Conservation (phyloP, 2,797 vertebrate species). For the Cossypha niveicapilla region DNA sequence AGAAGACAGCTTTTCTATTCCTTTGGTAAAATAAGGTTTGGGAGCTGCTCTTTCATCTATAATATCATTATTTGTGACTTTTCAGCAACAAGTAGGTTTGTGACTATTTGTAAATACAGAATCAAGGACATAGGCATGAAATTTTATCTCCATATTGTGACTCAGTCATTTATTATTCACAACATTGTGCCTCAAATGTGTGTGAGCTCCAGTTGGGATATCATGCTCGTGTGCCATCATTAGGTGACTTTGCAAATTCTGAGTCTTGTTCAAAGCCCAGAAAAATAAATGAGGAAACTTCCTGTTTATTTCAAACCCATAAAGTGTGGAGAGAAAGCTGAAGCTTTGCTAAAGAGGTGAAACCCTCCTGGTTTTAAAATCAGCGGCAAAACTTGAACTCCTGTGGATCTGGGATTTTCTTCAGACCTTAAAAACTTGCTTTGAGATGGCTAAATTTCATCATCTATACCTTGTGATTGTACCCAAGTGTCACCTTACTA, state of each 20-base stretch:
- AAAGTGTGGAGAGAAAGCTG: neutral
- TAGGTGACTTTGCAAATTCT: neutral
- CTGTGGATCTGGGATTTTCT: neutral
- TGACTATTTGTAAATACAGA: neutral
- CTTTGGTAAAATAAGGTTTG: neutral
- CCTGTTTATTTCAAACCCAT: neutral
- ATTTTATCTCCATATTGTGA: neutral
- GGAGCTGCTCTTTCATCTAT: neutral
- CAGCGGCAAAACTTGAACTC: neutral
- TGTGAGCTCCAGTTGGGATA: neutral
- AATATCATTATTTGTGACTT: neutral
- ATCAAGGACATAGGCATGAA: neutral
- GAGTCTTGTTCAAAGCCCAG: neutral
- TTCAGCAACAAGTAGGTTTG: neutral
- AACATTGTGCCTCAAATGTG: neutral
- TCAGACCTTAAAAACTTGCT: neutral
- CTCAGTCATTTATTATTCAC: neutral
- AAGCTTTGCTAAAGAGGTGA: neutral
- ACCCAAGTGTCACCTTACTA: neutral
- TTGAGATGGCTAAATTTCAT: neutral
- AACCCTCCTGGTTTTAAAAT: neutral
- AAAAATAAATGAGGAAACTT: neutral
- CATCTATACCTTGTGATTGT: neutral
- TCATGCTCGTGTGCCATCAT: rapidly evolving
- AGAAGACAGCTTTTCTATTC: neutral